These are phyloP conservation scores for Falco berigora DNA, from an alignment of 2,797 vertebrate genomes.

Conservation along the genomic window DNA sequence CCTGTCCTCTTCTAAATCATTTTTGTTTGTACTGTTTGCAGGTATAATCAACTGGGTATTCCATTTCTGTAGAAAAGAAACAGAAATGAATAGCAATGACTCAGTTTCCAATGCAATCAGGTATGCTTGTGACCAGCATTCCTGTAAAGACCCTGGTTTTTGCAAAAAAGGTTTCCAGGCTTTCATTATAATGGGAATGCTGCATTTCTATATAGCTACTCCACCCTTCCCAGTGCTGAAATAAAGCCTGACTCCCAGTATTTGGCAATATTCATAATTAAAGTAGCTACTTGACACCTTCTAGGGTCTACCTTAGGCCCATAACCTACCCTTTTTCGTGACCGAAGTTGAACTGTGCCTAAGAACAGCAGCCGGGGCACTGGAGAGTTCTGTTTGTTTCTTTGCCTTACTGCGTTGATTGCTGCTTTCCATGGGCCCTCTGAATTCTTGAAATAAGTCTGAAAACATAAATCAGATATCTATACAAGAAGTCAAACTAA, in stretches of 20 bases:
- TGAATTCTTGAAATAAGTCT: slow-evolving; percentile 85
- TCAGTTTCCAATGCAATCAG: background rate
- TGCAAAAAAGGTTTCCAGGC: background rate
- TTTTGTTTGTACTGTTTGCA: slow-evolving; percentile 16
- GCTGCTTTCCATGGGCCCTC: slow-evolving; percentile 81
- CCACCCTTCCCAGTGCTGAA: background rate
- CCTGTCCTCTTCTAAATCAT: background rate
- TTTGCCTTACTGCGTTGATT: slow-evolving; percentile 73
- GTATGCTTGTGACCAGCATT: background rate
- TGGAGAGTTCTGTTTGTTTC: slow-evolving; percentile 44
- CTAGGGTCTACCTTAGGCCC: background rate
- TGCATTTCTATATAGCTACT: background rate
- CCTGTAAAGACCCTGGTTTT: background rate
- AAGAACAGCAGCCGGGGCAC: slow-evolving; percentile 44
- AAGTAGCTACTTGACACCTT: background rate
- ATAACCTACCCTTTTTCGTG: slow-evolving; percentile 81
- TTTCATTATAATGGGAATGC: background rate
- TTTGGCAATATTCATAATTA: background rate
- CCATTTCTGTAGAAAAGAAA: slow-evolving; percentile 78
- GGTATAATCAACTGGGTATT: slow-evolving; percentile 71
- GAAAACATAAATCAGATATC: slow-evolving; percentile 23
- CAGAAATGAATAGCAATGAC: background rate
- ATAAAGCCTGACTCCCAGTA: background rate
- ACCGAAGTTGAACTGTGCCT: slow-evolving; percentile 13
- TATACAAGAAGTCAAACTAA: background rate